Evolutionary conservation across 2,113 vertebrate species (phyloP), one percentile per base, ranked within the genome.

Genomic region (Hucho hucho): DNA sequence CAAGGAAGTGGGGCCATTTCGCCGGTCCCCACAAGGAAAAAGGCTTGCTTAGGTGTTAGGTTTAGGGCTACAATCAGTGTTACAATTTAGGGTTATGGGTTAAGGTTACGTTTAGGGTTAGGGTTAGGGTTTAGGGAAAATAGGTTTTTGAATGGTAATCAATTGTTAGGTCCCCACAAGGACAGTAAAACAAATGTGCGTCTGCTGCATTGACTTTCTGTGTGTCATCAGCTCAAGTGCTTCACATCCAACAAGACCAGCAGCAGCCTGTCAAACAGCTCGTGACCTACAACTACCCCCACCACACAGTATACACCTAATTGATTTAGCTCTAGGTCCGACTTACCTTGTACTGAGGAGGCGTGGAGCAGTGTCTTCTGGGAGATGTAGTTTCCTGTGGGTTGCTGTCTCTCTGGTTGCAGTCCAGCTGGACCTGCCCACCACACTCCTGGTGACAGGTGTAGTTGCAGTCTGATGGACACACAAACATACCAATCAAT

Each of bases 391-490:
- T 89, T 72, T 89, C 79, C 79, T 78, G 61, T 2, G 82, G 11
- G 0, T 58, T 70, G 67, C 81, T 79, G 66, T 88, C 89, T 47
- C 86, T 92, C 79, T 80, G 91, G 84, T 93, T 94, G 83, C 96
- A 97, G 80, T 98, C 95, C 80, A 98, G 91, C 84, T 94, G 96
- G 80, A 97, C 93, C 73, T 92, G 93, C 77, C 81, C 86, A 81
- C 89, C 86, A 86, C 96, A 98, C 64, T 96, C 94, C 68, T 93
- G 92, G 86, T 97, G 96, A 74, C 95, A 96, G 46, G 95, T 97
- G 90, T 97, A 97, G 64, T 93, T 94, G 89, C 96, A 97, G 83
- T 98, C 97, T 92, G 89, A 49, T 29, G 37, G 58, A 72, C 25
- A 80, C 25, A 84, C 24, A 82, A 68, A 75, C 16, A 79, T 12